Evolutionary conservation across 2,888 invertebrate species (phyloP), one percentile per base, ranked within the genome.

Genomic region (Stenchaetothrips biformis): DNA sequence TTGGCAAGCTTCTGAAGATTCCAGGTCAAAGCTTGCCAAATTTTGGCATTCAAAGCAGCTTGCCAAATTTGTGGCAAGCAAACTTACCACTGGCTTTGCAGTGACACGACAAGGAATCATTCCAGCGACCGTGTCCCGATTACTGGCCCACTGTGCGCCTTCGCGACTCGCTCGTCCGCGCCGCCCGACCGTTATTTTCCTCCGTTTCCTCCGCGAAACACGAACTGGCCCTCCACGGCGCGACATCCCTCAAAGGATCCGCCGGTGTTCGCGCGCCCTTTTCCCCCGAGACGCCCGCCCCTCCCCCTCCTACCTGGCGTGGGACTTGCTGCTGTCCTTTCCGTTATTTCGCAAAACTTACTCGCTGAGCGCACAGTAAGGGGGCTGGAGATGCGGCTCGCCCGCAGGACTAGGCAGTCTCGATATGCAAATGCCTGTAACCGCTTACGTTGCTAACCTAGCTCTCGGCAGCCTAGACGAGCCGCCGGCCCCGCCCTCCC

Each of bases 371-470:
- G 37, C 37, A 37, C n/a, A 37, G 4, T 37, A 37, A 37, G 37
- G 37, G 37, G 37, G 37, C 4, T 37, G 37, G 37, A 37, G 37
- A 37, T 37, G 37, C 37, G 53, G 53, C 53, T 53, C 53, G 18
- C 53, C 53, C 11, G 59, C 59, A 13, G 13, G 59, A 0, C 11
- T 13, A 13, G 59, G 59, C 37, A 37, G 37, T 37, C 59, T 59
- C 16, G 59, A 59, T 59, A 59, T 59, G 59, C 59, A 59, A 59
- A 59, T 59, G 59, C 59, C 18, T 59, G 59, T 59, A 59, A 59
- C 59, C 59, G 59, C 18, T 59, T 59, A 53, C 53, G 53, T 53
- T 16, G 53, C 53, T 16, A 59, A 59, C 59, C 59, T 59, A 59
- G 59, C 37, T 37, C 37, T 37, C 37, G 53, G 7, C 67, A n/a